phyloP scores from a whole-genome alignment of 2,113 vertebrate species.

The Camarhynchus parvulus region DNA sequence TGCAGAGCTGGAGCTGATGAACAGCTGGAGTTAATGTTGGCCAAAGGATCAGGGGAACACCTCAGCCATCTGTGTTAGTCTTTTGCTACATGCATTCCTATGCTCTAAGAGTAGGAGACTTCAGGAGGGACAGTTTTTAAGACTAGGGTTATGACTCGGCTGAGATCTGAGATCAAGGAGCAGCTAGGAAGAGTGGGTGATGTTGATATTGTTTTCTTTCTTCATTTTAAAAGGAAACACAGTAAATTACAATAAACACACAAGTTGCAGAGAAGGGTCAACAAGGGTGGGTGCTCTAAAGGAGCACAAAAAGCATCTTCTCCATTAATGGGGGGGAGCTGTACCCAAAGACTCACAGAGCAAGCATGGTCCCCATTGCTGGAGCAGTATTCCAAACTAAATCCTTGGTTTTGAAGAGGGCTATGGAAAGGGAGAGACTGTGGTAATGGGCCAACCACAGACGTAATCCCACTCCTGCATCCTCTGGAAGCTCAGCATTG shows the following conservation, averaged over 20 bases:
- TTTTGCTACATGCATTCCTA: not conserved
- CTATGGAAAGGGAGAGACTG: not conserved
- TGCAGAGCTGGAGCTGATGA: not conserved
- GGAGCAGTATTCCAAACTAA: not conserved
- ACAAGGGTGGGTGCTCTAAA: not conserved
- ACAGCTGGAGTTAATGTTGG: not conserved
- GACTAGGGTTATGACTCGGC: not conserved
- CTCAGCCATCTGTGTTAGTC: not conserved
- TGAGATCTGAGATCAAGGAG: not conserved
- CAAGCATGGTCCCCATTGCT: not conserved
- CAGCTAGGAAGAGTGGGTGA: not conserved
- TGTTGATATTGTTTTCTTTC: not conserved
- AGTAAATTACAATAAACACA: not conserved
- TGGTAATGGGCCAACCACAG: fast-evolving
- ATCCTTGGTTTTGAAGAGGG: not conserved
- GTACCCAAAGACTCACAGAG: not conserved
- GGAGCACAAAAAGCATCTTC: not conserved
- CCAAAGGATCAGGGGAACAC: not conserved
- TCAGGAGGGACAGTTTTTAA: not conserved
- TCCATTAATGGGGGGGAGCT: not conserved
- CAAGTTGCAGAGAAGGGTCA: not conserved
- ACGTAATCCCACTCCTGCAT: not conserved
- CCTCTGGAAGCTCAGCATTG: not conserved
- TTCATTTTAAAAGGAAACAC: not conserved
- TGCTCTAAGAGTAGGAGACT: not conserved